phyloP scores from a whole-genome alignment of 2,113 vertebrate genomes.

The Chlorodrepanis virens region DNA sequence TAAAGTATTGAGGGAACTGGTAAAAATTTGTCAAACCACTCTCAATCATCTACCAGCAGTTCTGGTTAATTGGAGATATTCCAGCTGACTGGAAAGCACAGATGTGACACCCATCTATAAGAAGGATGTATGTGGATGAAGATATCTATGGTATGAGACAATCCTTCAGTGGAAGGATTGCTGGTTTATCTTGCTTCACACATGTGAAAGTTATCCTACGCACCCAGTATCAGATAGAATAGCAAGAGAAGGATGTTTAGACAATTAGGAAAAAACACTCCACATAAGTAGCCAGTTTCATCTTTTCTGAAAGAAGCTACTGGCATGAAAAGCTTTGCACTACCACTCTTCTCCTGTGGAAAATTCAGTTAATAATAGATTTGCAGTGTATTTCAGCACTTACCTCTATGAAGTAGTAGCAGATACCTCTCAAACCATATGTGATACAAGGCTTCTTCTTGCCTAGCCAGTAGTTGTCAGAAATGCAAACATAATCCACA shows the following conservation, averaged over 20 bases:
- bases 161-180: background rate
- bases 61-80: background rate
- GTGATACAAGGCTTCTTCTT: constrained; percentile 96
- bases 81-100: background rate
- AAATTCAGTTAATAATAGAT: background rate
- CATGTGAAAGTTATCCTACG: background rate
- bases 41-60: background rate
- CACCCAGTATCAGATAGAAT: background rate
- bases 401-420: constrained; percentile 91
- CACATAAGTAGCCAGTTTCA: background rate
- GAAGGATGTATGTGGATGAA: background rate
- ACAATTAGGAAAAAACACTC: background rate
- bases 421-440: constrained; percentile 92
- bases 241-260: background rate
- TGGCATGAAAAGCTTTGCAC: too few relatives aligned
- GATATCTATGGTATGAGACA: background rate
- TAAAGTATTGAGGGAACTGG: background rate
- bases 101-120: background rate
- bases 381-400: background rate
- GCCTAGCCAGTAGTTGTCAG: constrained; percentile 98
- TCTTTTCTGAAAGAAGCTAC: background rate
- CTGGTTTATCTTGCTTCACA: background rate
- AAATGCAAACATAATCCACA: constrained; percentile 95
- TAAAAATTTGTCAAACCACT: background rate
- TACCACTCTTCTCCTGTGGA: background rate